Percentiles rank a stretch among this genome's conserved stretches.
phyloP scores from a whole-genome alignment of 2,888 invertebrate genomes.

The Drosophila nigritarsus region DNA sequence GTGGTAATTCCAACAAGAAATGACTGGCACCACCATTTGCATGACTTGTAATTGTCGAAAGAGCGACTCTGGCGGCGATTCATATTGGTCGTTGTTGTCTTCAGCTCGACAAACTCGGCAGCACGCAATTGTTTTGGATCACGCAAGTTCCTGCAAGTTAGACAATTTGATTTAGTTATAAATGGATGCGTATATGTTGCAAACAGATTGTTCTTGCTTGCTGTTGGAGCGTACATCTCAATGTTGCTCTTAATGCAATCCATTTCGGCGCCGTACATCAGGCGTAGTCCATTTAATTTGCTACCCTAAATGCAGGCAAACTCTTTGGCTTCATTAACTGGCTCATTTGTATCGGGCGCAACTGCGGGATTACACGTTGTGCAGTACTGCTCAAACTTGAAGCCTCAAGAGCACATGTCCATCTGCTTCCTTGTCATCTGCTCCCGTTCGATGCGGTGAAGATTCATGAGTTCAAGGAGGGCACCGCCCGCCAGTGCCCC shows the following conservation, averaged over 20 bases:
- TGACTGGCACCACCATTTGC: conserved; percentile 68
- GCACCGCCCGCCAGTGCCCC: conserved; percentile 94
- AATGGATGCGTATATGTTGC: neutral
- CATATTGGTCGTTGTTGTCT: conserved; percentile 29
- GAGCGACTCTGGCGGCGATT: conserved; percentile 15
- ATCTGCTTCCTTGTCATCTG: neutral
- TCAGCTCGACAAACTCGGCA: conserved; percentile 59
- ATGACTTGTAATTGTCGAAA: conserved; percentile 52
- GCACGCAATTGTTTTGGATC: conserved; percentile 29
- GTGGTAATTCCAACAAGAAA: conserved; percentile 57
- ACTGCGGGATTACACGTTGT: conserved; percentile 23
- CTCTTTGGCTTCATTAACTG: conserved; percentile 59
- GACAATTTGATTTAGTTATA: neutral
- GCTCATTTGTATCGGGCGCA: conserved; percentile 44
- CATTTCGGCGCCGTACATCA: conserved; percentile 66
- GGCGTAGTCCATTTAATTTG: conserved; percentile 29
- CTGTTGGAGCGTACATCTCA: conserved; percentile 34
- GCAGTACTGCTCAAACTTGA: conserved; percentile 69
- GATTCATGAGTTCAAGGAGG: conserved; percentile 97
- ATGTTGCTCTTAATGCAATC: conserved; percentile 54
- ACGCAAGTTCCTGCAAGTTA: conserved; percentile 38
- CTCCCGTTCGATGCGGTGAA: conserved; percentile 87
- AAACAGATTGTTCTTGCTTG: neutral
- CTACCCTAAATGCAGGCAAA: conserved; percentile 44
- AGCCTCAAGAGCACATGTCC: conserved; percentile 75